A percentile compares a stretch with the other conserved stretches of the same genome.
Conservation (phyloP, 1,140 invertebrate genomes). For the Ceratina japonica region DNA sequence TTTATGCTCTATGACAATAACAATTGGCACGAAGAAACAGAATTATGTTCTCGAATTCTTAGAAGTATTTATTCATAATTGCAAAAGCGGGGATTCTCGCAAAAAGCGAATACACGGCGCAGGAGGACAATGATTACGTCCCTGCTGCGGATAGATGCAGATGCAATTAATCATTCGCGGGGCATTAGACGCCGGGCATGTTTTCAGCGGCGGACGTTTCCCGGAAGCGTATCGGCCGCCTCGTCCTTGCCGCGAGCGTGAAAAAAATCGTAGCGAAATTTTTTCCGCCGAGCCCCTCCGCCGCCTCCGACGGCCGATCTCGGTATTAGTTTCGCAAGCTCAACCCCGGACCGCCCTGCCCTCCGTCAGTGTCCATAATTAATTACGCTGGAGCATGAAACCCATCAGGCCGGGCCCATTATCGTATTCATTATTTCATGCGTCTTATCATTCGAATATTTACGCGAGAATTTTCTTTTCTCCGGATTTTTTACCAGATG, state of each 20-base stretch:
- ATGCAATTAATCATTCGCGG: slow-evolving; percentile 28
- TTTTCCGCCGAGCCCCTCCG: background rate
- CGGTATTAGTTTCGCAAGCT: background rate
- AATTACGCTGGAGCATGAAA: slow-evolving; percentile 32
- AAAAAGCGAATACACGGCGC: background rate
- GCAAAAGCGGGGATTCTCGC: too few relatives aligned
- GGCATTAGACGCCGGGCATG: slow-evolving; percentile 7
- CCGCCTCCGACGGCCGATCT: background rate
- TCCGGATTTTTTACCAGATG: background rate
- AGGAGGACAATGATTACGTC: background rate
- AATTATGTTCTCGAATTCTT: background rate
- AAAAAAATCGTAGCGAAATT: slow-evolving; percentile 1
- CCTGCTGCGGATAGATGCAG: slow-evolving; percentile 27
- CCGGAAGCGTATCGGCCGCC: slow-evolving; percentile 20
- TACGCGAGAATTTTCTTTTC: background rate
- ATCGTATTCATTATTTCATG: slow-evolving; percentile 21
- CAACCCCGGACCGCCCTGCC: background rate
- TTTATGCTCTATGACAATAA: too few relatives aligned
- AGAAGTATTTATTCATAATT: too few relatives aligned
- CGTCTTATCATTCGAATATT: slow-evolving; percentile 8
- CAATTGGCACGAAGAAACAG: background rate
- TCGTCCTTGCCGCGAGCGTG: background rate
- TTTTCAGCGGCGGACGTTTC: slow-evolving; percentile 11
- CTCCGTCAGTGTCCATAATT: slow-evolving; percentile 10
- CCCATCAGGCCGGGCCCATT: slow-evolving; percentile 5